Evolutionary conservation across 1,140 invertebrate genomes (phyloP).

Genomic region (Drosophila micromelanica): DNA sequence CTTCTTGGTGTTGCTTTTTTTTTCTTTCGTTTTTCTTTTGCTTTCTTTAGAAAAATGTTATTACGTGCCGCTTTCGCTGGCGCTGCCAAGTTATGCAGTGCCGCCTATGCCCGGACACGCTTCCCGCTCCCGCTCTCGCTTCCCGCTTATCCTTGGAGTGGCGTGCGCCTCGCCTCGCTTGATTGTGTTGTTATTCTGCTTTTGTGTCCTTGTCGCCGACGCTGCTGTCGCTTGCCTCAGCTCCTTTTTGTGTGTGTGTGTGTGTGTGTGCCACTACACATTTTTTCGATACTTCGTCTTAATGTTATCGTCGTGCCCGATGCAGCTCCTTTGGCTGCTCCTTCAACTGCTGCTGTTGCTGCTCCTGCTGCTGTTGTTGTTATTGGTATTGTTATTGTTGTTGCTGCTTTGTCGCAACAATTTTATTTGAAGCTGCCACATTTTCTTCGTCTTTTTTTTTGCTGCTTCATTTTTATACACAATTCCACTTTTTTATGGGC

Average conservation of each 20-base stretch:
- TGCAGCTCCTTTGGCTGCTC: conserved; percentile 57
- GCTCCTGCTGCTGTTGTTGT: conserved; percentile 20
- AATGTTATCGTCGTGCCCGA: conserved; percentile 77
- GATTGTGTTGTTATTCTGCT: conserved; percentile 82
- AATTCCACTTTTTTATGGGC: conserved; percentile 78
- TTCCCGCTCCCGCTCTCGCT: conserved; percentile 13
- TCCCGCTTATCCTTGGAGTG: background rate
- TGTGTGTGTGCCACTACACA: conserved; percentile 71
- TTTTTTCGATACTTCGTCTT: conserved; percentile 82
- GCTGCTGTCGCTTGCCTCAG: conserved; percentile 9
- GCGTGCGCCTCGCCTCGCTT: conserved; percentile 68
- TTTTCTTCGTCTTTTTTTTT: conserved; percentile 36
- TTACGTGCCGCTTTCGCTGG: conserved; percentile 77
- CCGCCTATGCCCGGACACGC: conserved; percentile 75
- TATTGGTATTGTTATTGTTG: conserved; percentile 42
- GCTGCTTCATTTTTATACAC: conserved; percentile 81
- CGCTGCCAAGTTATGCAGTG: conserved; percentile 76
- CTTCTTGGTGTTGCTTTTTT: background rate
- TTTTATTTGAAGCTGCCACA: conserved; percentile 82
- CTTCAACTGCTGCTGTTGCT: conserved; percentile 53
- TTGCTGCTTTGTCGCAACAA: conserved; percentile 79
- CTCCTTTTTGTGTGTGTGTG: conserved; percentile 46
- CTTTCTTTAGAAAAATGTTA: conserved; percentile 82
- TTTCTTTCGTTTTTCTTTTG: conserved; percentile 23
- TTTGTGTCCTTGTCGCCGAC: conserved; percentile 69